These are phyloP conservation scores for Oreochromis grahami DNA, from an alignment of 2,797 vertebrate genomes.

Conservation along the genomic window DNA sequence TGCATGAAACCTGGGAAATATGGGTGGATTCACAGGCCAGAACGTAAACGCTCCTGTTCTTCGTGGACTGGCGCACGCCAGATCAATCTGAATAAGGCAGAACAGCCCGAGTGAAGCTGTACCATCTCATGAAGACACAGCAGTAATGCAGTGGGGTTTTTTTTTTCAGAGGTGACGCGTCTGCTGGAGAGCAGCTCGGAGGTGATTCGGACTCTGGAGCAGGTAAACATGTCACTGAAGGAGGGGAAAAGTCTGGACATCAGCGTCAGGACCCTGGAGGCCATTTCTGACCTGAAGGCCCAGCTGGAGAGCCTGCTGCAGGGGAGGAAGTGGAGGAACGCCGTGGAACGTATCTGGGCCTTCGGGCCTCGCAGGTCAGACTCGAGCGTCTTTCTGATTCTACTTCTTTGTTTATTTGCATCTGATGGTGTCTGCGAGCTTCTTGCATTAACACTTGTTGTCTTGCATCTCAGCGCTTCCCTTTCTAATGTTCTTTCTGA, in stretches of 20 bases:
- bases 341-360: constrained; percentile 88
- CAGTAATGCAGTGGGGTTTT: not conserved
- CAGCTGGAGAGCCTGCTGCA: constrained; percentile 82
- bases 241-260: constrained; percentile 80
- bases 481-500: not conserved
- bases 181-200: constrained; percentile 86
- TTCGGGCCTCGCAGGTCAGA: constrained; percentile 89
- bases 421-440: not conserved
- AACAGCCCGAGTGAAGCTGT: not conserved
- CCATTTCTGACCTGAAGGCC: constrained; percentile 79
- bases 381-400: not conserved
- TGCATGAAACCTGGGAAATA: accelerated
- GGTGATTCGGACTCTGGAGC: constrained; percentile 89
- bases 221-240: constrained; percentile 79
- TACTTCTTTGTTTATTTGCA: not conserved
- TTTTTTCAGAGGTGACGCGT: constrained; percentile 73
- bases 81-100: accelerated
- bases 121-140: no score
- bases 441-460: not conserved
- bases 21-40: not conserved
- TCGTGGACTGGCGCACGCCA: not conserved
- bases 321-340: constrained; percentile 88
- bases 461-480: not conserved
- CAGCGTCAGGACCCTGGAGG: constrained; percentile 76
- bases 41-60: accelerated